Percentiles rank a stretch among this genome's conserved stretches.
phyloP scores from a whole-genome alignment of 1,140 invertebrate species.

The Meloidogyne floridensis region DNA sequence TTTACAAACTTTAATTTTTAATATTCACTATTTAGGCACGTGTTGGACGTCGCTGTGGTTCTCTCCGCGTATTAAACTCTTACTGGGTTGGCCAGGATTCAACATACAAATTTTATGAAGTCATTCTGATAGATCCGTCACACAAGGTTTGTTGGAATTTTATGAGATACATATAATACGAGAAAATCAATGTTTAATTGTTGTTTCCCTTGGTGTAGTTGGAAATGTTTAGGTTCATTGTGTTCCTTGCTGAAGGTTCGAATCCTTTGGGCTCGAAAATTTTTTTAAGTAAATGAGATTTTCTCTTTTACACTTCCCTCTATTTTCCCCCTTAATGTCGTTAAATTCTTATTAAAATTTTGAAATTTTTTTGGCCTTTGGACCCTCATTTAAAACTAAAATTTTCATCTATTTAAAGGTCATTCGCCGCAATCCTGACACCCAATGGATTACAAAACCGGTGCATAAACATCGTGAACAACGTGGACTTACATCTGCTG shows the following conservation, averaged over 20 bases:
- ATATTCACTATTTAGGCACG: conserved; percentile 76
- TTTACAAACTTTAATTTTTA: background rate
- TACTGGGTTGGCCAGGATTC: conserved; percentile 99
- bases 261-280: no score
- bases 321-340: no score
- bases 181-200: no score
- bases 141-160: conserved; percentile 74
- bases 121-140: conserved; percentile 88
- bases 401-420: conserved; percentile 66
- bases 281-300: no score
- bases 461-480: conserved; percentile 98
- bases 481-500: conserved; percentile 93
- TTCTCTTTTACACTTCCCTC: no score
- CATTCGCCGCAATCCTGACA: conserved; percentile 88
- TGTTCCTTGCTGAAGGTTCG: no score
- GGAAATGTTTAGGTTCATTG: no score
- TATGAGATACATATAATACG: no score
- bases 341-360: no score
- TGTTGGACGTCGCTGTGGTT: conserved; percentile 87
- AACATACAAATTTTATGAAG: conserved; percentile 98
- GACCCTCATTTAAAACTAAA: no score
- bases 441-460: conserved; percentile 95
- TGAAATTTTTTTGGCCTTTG: no score
- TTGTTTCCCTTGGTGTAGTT: no score
- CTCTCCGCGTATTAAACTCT: conserved; percentile 90